Conservation (phyloP, 2,888 invertebrate genomes). For the Polietes domitor region DNA sequence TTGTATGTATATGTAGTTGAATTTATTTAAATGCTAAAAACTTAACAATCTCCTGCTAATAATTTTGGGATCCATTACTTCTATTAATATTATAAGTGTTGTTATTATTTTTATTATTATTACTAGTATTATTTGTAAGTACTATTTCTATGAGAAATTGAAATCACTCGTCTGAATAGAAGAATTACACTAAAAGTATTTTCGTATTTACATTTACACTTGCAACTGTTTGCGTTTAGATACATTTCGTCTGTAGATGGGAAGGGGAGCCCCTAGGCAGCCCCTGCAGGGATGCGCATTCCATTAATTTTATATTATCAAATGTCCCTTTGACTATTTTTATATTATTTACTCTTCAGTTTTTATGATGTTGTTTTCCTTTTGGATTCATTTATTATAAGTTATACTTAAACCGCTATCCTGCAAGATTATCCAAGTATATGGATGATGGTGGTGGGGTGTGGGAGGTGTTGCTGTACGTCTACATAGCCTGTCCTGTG, state of each 20-base stretch:
- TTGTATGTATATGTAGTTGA: slow-evolving; percentile 3
- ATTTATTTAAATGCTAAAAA: slow-evolving; percentile 33
- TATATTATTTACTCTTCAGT: slow-evolving; percentile 8
- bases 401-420: neutral
- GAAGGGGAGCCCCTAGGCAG: neutral
- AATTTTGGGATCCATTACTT: neutral
- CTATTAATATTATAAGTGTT: neutral
- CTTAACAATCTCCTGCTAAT: slow-evolving; percentile 4
- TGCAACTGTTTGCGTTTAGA: slow-evolving; percentile 5
- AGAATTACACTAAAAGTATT: slow-evolving; percentile 37
- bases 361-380: neutral
- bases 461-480: neutral
- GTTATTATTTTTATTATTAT: slow-evolving; percentile 38
- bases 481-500: neutral
- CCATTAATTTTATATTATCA: neutral
- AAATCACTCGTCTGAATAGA: slow-evolving; percentile 57
- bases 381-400: neutral
- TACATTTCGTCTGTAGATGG: neutral
- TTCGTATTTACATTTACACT: slow-evolving; percentile 33
- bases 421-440: neutral
- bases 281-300: neutral
- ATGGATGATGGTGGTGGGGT: neutral
- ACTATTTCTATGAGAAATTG: slow-evolving; percentile 43
- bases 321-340: neutral
- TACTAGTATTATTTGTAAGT: neutral